Percentiles rank a stretch among this genome's conserved stretches.
phyloP scores from a whole-genome alignment of 2,113 vertebrate genomes.

The Cinclus cinclus region DNA sequence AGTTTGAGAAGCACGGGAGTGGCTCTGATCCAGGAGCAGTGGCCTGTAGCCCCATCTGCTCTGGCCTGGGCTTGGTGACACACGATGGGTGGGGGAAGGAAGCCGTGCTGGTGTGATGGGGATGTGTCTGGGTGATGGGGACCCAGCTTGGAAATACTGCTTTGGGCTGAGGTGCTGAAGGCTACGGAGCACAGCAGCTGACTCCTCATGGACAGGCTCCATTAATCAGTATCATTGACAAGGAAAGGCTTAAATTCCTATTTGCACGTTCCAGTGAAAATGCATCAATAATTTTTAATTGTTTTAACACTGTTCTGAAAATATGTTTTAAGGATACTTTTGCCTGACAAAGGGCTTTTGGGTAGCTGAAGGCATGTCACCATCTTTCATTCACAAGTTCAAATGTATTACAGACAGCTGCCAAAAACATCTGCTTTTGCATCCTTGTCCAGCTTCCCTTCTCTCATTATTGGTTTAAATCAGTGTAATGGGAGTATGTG shows the following conservation, averaged over 20 bases:
- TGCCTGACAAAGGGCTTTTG: background rate
- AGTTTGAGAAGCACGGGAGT: background rate
- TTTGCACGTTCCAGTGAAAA: background rate
- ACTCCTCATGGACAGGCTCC: background rate
- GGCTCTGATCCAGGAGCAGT: rapidly evolving
- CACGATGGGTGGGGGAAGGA: rapidly evolving
- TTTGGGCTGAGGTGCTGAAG: background rate
- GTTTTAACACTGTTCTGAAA: background rate
- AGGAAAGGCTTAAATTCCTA: background rate
- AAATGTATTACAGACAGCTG: background rate
- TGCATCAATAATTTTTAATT: background rate
- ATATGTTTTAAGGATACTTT: background rate
- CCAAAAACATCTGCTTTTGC: constrained; percentile 18
- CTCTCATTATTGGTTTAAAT: background rate
- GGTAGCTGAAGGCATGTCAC: background rate
- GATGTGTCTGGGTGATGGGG: background rate
- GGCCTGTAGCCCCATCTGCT: background rate
- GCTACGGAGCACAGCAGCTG: background rate
- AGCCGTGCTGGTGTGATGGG: background rate
- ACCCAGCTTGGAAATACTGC: background rate
- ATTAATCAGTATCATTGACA: background rate
- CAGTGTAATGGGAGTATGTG: background rate
- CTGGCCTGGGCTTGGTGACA: rapidly evolving
- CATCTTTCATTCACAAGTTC: constrained; percentile 37
- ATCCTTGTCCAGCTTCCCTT: background rate